Percentiles rank a stretch among this genome's conserved stretches.
Conservation (phyloP, 2,113 vertebrate species). For the Alexandromys fortis region DNA sequence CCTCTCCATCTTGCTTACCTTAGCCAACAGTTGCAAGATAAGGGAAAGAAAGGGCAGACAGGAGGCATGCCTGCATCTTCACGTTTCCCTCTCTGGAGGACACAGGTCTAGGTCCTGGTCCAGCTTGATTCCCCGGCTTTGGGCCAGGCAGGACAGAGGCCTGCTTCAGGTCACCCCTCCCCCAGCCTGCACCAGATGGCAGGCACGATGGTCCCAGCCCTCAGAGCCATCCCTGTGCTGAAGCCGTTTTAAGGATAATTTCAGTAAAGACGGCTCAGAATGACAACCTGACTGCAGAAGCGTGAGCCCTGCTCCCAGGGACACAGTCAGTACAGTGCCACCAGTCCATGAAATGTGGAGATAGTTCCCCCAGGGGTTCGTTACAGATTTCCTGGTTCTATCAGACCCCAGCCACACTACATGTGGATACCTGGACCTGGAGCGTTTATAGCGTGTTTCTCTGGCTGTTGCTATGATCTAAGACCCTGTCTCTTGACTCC, state of each 20-base stretch:
- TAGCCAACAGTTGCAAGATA: background rate
- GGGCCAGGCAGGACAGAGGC: background rate
- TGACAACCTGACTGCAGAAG: background rate
- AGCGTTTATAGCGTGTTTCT: background rate
- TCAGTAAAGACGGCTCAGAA: background rate
- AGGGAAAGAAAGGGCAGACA: background rate
- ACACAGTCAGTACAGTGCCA: background rate
- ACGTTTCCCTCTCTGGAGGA: background rate
- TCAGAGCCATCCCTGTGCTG: background rate
- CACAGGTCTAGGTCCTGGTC: fast-evolving
- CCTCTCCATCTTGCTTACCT: background rate
- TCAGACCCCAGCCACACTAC: background rate
- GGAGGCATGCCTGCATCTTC: background rate
- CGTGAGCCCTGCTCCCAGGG: background rate
- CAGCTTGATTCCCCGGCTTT: background rate
- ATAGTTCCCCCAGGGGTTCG: background rate
- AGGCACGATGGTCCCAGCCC: background rate
- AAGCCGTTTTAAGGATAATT: background rate
- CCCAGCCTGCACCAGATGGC: background rate
- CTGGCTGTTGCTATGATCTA: background rate
- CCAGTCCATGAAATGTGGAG: background rate
- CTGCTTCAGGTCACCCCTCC: background rate
- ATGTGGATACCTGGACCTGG: background rate
- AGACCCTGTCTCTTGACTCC: background rate
- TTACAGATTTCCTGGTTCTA: background rate